phyloP scores from a whole-genome alignment of 2,113 vertebrate species.

The Perccottus glenii region DNA sequence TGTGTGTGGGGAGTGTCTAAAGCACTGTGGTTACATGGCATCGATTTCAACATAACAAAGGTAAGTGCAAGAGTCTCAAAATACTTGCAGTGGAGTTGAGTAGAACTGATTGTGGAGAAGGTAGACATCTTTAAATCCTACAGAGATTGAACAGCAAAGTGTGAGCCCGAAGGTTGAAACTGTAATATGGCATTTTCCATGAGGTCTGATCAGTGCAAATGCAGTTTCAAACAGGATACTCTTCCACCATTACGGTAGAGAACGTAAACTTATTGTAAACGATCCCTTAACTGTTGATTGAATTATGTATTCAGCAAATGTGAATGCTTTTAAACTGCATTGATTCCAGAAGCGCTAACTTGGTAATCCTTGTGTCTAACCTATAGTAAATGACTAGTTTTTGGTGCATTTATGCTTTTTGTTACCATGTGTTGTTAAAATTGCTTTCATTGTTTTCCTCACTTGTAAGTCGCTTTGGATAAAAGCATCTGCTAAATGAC shows the following conservation, averaged over 20 bases:
- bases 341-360: too few species aligned
- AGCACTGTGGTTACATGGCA: slow-evolving; percentile 43
- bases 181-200: not conserved
- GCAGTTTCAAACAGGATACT: slow-evolving; percentile 20
- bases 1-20: slow-evolving; percentile 51
- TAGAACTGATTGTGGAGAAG: not conserved
- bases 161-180: too few species aligned
- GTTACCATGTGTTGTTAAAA: too few species aligned
- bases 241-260: slow-evolving; percentile 9
- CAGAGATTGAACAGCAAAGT: too few species aligned
- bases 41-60: slow-evolving; percentile 63
- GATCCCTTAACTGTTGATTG: slow-evolving; percentile 33
- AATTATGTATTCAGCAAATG: slow-evolving; percentile 52
- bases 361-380: too few species aligned
- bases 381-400: too few species aligned
- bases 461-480: too few species aligned
- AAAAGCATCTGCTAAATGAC: too few species aligned
- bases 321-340: slow-evolving; percentile 64
- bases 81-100: slow-evolving; percentile 4
- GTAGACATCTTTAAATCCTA: not conserved
- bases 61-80: slow-evolving; percentile 41
- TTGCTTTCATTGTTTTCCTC: too few species aligned
- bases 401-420: too few species aligned
- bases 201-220: slow-evolving; percentile 16
- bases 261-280: slow-evolving; percentile 21